These are phyloP conservation scores for Amphipyra berbera DNA, from an alignment of 2,888 invertebrate species.

Conservation along the genomic window DNA sequence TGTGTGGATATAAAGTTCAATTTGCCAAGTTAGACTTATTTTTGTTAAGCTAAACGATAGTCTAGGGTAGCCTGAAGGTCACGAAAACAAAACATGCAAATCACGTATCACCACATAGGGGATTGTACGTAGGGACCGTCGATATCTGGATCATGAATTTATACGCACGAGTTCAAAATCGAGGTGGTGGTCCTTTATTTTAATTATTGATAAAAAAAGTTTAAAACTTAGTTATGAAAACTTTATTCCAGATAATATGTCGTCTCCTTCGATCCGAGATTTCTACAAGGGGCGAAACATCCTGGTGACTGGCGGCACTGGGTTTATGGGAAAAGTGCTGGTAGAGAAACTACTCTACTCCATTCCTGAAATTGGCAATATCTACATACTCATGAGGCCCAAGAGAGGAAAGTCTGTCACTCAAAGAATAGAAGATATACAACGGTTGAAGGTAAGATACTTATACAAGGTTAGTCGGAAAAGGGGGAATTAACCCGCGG, in stretches of 20 bases:
- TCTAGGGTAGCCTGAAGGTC: no score
- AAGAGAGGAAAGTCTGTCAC: conserved; percentile 91
- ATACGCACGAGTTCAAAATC: no score
- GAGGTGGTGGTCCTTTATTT: neutral
- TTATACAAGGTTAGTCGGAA: no score
- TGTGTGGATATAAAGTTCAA: no score
- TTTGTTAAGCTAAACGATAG: no score
- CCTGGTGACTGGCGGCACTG: conserved; percentile 91
- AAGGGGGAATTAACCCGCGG: no score
- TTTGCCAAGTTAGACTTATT: no score
- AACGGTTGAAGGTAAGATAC: conserved; percentile 90
- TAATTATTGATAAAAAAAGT: neutral
- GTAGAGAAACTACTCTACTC: conserved; percentile 91
- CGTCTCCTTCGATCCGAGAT: conserved; percentile 82
- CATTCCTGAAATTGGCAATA: conserved; percentile 89
- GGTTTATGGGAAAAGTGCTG: conserved; percentile 91
- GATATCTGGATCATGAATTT: no score
- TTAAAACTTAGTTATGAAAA: neutral
- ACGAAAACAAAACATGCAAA: no score
- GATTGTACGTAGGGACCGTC: no score
- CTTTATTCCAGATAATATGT: conserved; percentile 74
- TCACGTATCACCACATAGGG: no score
- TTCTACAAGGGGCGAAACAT: conserved; percentile 90
- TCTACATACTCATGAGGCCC: conserved; percentile 91
- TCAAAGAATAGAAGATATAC: conserved; percentile 91